Evolutionary conservation across 2,113 vertebrate genomes (phyloP), one percentile per base, ranked within the genome.

Genomic region (Poeciliopsis prolifica): DNA sequence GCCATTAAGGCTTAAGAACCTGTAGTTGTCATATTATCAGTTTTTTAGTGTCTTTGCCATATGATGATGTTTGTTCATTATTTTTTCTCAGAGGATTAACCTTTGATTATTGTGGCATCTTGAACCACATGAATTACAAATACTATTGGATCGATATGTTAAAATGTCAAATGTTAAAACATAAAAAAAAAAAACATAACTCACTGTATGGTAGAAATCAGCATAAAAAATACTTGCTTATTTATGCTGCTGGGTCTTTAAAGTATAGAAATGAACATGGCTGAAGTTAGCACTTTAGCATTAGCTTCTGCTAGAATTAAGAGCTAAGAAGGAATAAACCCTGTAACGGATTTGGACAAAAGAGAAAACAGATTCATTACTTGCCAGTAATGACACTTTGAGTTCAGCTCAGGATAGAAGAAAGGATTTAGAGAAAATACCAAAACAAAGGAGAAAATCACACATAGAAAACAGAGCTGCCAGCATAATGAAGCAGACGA

Each of bases 401-500:
- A 61, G 63, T 64, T 65, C 5, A 75, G 61, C 35, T 37, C 22
- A 77, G 65, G 26, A 73, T 24, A 7, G 8, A 3, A 42, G n/a
- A 65, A n/a, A 15, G 24, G 66, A 31, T 61, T 40, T 31, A 65
- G 26, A 54, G 24, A 73, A 58, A 26, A 74, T 58, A 42, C 30
- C 9, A 14, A 15, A 30, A 68, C 28, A 80, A 64, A 48, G 44
- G 44, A 40, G 60, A 68, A 19, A 61, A 17, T 44, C 61, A 58
- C 51, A 30, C 11, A 51, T 3, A 44, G n/a, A 42, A 13, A 30
- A 74, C 54, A 60, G 40, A 66, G 42, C 54, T 14, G 72, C 8
- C 5, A 64, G 79, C 35, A 61, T 87, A 90, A 92, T 86, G 77
- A 88, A 90, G 61, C 66, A 72, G 72, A 68, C n/a, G 77, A 31